Conservation (phyloP, 2,888 invertebrate genomes). For the Bombylius discolor region DNA sequence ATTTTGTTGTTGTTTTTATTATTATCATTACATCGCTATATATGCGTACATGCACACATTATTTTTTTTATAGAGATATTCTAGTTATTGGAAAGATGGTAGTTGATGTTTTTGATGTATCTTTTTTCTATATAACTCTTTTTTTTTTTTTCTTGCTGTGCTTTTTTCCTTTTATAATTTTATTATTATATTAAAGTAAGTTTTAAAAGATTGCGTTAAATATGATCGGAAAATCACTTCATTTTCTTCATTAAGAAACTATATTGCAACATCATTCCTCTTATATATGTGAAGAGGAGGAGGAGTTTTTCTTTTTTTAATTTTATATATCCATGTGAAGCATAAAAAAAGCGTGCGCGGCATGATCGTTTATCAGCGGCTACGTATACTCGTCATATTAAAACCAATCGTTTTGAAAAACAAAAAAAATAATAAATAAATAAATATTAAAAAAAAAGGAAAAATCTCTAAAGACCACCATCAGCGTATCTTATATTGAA, state of each 20-base stretch:
- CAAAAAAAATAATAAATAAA: too few relatives aligned
- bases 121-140: too few relatives aligned
- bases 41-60: too few relatives aligned
- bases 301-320: background rate
- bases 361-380: constrained; percentile 6
- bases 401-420: constrained; percentile 2
- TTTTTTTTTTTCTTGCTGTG: too few relatives aligned
- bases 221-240: constrained; percentile 5
- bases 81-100: too few relatives aligned
- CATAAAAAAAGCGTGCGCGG: background rate
- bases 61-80: too few relatives aligned
- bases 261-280: background rate
- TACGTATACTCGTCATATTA: background rate
- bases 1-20: too few relatives aligned
- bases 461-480: background rate
- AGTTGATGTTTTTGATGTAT: too few relatives aligned
- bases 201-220: constrained; percentile 1
- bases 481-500: background rate
- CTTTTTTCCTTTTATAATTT: too few relatives aligned
- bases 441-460: background rate
- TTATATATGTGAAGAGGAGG: background rate
- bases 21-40: too few relatives aligned
- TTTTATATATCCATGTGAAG: background rate
- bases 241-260: background rate
- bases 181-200: too few relatives aligned